Evolutionary conservation across 2,888 invertebrate species (phyloP).

Genomic region (Phymatocera aterrima): DNA sequence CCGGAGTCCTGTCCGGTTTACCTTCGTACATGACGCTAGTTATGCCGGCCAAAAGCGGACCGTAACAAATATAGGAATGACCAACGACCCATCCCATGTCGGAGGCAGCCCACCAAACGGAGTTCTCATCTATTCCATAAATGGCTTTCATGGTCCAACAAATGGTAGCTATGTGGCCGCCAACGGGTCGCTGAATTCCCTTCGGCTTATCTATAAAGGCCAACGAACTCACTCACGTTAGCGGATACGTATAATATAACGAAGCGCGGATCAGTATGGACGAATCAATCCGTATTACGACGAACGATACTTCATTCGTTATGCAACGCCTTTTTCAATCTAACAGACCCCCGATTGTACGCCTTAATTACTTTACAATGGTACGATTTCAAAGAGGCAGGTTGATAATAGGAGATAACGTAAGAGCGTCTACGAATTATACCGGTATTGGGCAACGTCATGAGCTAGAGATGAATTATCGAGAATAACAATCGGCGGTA

Average conservation of each 20-base stretch:
- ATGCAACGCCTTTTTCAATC: too few relatives aligned
- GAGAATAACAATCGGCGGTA: neutral
- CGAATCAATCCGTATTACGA: too few relatives aligned
- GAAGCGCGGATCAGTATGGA: too few relatives aligned
- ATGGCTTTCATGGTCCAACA: conserved; percentile 90
- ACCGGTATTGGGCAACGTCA: too few relatives aligned
- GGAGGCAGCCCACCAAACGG: conserved; percentile 95
- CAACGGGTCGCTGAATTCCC: conserved; percentile 92
- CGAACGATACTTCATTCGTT: too few relatives aligned
- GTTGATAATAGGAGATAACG: too few relatives aligned
- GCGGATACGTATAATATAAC: too few relatives aligned
- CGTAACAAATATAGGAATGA: conserved; percentile 96
- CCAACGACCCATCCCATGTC: conserved; percentile 96
- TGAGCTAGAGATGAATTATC: too few relatives aligned
- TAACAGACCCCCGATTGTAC: too few relatives aligned
- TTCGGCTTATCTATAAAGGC: conserved; percentile 84
- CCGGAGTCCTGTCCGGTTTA: conserved; percentile 96
- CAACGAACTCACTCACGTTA: conserved; percentile 10
- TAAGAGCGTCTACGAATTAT: too few relatives aligned
- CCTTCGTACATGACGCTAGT: conserved; percentile 93
- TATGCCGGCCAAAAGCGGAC: conserved; percentile 87
- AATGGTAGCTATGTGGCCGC: conserved; percentile 90
- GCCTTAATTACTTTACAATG: too few relatives aligned
- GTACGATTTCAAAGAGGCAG: too few relatives aligned
- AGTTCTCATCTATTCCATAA: conserved; percentile 86